Conservation (phyloP, 1,140 invertebrate species). For the Planococcus citri region DNA sequence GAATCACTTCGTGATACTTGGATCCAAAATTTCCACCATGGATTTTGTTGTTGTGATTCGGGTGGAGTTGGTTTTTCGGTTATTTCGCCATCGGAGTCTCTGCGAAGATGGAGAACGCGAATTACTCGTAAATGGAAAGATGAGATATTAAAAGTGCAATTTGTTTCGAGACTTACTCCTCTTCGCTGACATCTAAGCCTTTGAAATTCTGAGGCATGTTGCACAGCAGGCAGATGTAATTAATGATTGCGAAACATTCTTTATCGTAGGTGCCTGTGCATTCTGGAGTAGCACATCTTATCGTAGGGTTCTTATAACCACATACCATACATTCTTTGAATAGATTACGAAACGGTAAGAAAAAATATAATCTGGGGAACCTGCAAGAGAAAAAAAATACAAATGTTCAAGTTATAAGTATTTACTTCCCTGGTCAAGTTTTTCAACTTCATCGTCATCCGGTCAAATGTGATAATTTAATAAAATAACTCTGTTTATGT, state of each 20-base stretch:
- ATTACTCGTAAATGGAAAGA: no score
- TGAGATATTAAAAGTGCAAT: neutral
- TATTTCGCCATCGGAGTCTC: neutral
- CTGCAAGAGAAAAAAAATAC: neutral
- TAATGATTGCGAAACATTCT: neutral
- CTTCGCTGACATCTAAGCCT: neutral
- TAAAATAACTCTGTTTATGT: no score
- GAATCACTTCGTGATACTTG: neutral
- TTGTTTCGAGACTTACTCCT: conserved; percentile 8
- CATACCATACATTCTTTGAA: conserved; percentile 3
- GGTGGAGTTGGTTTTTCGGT: neutral
- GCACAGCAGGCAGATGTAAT: neutral
- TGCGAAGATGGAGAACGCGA: no score
- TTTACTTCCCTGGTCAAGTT: neutral
- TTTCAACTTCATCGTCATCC: no score
- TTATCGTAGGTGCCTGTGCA: neutral
- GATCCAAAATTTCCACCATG: conserved; percentile 14
- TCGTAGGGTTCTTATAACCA: neutral
- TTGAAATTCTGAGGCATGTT: conserved; percentile 6
- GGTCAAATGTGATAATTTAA: no score
- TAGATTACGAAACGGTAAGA: neutral
- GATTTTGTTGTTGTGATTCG: neutral
- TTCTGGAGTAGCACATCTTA: neutral
- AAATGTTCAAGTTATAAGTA: neutral
- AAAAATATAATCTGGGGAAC: neutral